Conservation (phyloP, 2,888 invertebrate species). For the Euphydryas editha region DNA sequence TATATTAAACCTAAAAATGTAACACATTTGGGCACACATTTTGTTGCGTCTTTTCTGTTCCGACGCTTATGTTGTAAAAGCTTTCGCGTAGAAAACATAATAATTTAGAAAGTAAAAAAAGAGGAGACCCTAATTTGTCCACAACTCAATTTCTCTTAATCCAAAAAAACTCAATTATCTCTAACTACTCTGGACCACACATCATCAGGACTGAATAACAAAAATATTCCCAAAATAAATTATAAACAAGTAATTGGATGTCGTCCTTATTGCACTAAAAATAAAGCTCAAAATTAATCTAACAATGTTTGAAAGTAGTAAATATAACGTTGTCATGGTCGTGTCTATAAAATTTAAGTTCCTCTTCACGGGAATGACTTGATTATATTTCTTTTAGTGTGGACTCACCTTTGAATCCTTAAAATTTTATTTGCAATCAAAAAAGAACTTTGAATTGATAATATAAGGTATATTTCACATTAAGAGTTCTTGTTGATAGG, state of each 20-base stretch:
- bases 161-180: slow-evolving; percentile 40
- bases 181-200: slow-evolving; percentile 46
- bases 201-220: slow-evolving; percentile 38
- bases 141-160: slow-evolving; percentile 27
- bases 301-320: slow-evolving; percentile 12
- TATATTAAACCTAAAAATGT: too few relatives aligned
- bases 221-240: slow-evolving; percentile 16
- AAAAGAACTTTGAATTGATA: neutral
- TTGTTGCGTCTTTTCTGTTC: too few relatives aligned
- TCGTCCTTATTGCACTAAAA: neutral
- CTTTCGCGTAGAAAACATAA: slow-evolving; percentile 14
- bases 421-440: slow-evolving; percentile 3
- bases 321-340: slow-evolving; percentile 37
- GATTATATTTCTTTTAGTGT: slow-evolving; percentile 50
- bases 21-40: too few relatives aligned
- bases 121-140: slow-evolving; percentile 33
- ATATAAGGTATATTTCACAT: slow-evolving; percentile 1
- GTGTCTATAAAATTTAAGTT: slow-evolving; percentile 58
- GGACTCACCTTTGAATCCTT: slow-evolving; percentile 33
- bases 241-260: neutral
- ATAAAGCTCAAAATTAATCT: slow-evolving; percentile 16
- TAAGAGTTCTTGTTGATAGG: neutral
- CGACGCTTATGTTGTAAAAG: neutral
- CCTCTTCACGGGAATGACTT: slow-evolving; percentile 59
- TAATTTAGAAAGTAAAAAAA: slow-evolving; percentile 1